Base-by-base conservation (phyloP, 2,113 vertebrate species). In the Pseudolaguvia tuberculata region DNA sequence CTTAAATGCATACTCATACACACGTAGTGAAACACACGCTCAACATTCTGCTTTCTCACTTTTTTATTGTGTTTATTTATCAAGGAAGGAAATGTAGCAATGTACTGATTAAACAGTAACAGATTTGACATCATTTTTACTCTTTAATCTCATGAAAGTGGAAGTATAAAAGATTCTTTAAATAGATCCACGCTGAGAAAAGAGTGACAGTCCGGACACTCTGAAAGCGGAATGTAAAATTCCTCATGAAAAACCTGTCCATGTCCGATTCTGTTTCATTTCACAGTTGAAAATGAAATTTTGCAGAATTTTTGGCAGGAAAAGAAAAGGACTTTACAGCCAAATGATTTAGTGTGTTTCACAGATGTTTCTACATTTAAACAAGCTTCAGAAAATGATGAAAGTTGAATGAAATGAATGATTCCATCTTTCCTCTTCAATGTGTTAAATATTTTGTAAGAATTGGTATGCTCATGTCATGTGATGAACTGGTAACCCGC, bases 31-130 rank as follows among this genome's bases (percentile, higher is more conserved):
- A 59, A 73, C 56, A 77, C 75, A 20, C 71, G 31, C 69, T 72
- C 73, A 59, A 51, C 65, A 72, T 72, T 52, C 68, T 66, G 25
- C 79, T 48, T 70, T 74, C 72, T 69, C 67, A 20, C 57, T 69
- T 77, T 70, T 42, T 42, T 42, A 8, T 53, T 59, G 58, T 76
- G 79, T 84, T 85, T 84, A 81, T 85, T 84, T 81, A 68, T 81
- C 35, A n/a, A 21, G 56, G 58, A 72, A 61, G 72, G 65, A 78
- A 62, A 70, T 69, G 75, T 82, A 81, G 80, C 71, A 51, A 69
- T 67, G 74, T 73, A 50, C 59, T 84, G 81, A 83, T 81, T 82
- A 65, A 72, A 70, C 42, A 77, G 74, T 75, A 82, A 79, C 79
- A 78, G 53, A 74, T 65, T 63, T 72, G 74, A 62, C 52, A 55